Percentiles rank a stretch among this genome's conserved stretches.
These are phyloP conservation scores for Cheilinus undulatus DNA, from an alignment of 2,113 vertebrate genomes.

Conservation along the genomic window DNA sequence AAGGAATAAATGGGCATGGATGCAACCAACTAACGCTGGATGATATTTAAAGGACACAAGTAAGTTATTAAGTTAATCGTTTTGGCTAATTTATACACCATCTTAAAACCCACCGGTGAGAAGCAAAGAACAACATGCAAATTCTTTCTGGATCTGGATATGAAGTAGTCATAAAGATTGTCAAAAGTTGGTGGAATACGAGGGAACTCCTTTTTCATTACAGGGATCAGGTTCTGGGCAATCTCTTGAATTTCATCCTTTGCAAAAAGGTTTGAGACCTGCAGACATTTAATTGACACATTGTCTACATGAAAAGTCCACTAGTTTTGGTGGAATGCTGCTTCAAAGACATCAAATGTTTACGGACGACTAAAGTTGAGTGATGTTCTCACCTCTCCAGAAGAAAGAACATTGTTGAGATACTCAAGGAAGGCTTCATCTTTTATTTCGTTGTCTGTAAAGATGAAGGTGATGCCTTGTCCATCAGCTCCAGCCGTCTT, in stretches of 20 bases:
- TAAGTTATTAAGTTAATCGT: neutral
- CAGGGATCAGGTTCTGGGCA: slow-evolving; percentile 81
- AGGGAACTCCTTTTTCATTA: slow-evolving; percentile 87
- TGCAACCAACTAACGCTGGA: slow-evolving; percentile 1
- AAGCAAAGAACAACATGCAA: slow-evolving; percentile 88
- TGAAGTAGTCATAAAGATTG: slow-evolving; percentile 88
- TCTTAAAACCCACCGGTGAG: slow-evolving; percentile 77
- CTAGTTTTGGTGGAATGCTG: neutral
- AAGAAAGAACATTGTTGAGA: slow-evolving; percentile 87
- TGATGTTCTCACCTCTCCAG: slow-evolving; percentile 78
- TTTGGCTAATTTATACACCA: neutral
- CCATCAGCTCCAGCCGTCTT: slow-evolving; percentile 83
- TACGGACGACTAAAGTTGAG: neutral
- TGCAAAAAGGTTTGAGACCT: slow-evolving; percentile 87
- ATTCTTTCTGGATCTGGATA: slow-evolving; percentile 83
- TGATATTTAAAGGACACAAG: slow-evolving; percentile 8
- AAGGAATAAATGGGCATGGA: no score
- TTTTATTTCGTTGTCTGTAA: slow-evolving; percentile 89
- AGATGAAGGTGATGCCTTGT: slow-evolving; percentile 86
- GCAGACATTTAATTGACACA: slow-evolving; percentile 12
- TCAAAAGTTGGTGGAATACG: slow-evolving; percentile 79
- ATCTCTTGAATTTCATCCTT: slow-evolving; percentile 87
- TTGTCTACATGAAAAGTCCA: neutral
- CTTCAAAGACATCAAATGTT: neutral
- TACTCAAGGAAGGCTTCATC: slow-evolving; percentile 89